Conservation (phyloP, 1,140 invertebrate genomes). For the Drosophila nigrodunni region DNA sequence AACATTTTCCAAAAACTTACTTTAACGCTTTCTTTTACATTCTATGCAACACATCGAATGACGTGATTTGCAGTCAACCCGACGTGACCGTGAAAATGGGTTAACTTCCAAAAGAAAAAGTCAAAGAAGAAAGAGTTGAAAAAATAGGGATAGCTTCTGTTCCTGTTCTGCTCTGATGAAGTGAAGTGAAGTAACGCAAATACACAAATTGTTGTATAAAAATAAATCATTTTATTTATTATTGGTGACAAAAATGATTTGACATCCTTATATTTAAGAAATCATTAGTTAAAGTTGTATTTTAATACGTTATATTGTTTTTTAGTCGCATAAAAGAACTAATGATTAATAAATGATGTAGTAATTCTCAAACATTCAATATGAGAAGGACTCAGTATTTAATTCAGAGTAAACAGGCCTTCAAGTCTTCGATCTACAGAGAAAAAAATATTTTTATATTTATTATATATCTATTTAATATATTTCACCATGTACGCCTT, state of each 20-base stretch:
- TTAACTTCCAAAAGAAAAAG: conserved; percentile 32
- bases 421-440: too few relatives aligned
- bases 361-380: too few relatives aligned
- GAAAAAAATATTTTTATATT: too few relatives aligned
- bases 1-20: conserved; percentile 47
- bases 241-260: too few relatives aligned
- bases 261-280: too few relatives aligned
- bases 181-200: background rate
- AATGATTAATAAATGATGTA: too few relatives aligned
- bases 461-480: too few relatives aligned
- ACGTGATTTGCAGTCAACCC: conserved; percentile 71
- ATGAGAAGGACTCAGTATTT: too few relatives aligned
- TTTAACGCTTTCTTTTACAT: conserved; percentile 35
- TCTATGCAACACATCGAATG: conserved; percentile 34
- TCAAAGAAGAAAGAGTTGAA: conserved; percentile 2
- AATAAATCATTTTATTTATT: too few relatives aligned
- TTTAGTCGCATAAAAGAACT: too few relatives aligned
- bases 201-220: background rate
- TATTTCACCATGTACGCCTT: too few relatives aligned
- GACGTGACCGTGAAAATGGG: conserved; percentile 76
- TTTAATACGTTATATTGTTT: background rate
- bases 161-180: background rate
- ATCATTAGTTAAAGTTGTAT: background rate
- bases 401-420: too few relatives aligned
- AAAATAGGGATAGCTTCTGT: conserved; percentile 4